Evolutionary conservation across 1,140 invertebrate species (phyloP), one percentile per base, ranked within the genome.

Genomic region (Pseudomyrmex gracilis): DNA sequence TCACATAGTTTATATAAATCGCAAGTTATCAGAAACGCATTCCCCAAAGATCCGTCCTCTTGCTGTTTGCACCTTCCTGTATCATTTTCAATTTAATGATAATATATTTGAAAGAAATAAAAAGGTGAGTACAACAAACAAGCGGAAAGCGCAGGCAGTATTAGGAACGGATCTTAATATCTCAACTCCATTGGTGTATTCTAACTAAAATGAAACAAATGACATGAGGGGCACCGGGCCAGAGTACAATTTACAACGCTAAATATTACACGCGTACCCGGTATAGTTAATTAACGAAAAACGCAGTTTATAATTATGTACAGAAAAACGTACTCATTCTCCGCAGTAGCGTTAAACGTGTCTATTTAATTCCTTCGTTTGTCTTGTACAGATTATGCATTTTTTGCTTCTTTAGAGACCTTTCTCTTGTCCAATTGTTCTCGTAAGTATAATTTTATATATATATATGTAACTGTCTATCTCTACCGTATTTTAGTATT

Each of bases 121-220:
- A 9, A 34, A 34, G 51, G 20, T 7, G 13, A 68, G 20, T 10
- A 13, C 15, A 53, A 53, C 2, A 4, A 55, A 9, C 70, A 90
- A 86, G 85, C 87, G 90, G 89, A 91, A 91, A 92, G 92, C 90
- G 92, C 89, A 90, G 82, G 8, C 53, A 80, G 34, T 9, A 34
- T 34, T 34, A 34, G 34, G 34, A 34, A 5, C 34, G 34, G 34
- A 34, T 34, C 34, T 34, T 34, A 34, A 34, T 34, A 5, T 34
- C 34, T 34, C 34, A 34, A 34, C 34, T 34, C 34, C 34, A 34
- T 34, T 34, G 5, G 34, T 34, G 34, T 34, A 34, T 34, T 34
- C 34, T 34, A 34, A 34, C 34, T 34, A 34, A 34, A 87, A 76
- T 55, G 45, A 70, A 80, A 70, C 17, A 45, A 57, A 60, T 71